Conservation (phyloP, 2,113 vertebrate species). For the Vimba vimba region DNA sequence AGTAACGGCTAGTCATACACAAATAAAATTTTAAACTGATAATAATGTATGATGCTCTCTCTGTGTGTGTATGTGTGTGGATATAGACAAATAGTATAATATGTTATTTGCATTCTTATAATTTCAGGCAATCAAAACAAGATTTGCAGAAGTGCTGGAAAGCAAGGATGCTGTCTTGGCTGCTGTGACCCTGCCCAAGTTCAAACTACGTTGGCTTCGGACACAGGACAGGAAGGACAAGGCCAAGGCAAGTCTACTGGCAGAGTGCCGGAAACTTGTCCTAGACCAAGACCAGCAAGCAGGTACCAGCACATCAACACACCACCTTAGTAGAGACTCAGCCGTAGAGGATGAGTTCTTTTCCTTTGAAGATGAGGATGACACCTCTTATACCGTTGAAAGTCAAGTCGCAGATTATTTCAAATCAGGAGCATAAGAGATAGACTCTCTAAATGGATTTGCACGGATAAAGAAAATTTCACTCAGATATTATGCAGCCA, state of each 20-base stretch:
- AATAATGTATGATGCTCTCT: no score
- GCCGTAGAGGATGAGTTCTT: conserved; percentile 37
- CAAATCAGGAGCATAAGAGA: conserved; percentile 46
- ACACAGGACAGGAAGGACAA: conserved; percentile 50
- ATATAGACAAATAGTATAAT: not conserved
- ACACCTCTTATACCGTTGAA: conserved; percentile 28
- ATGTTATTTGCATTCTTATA: not conserved
- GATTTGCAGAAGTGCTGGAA: conserved; percentile 51
- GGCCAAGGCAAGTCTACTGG: conserved; percentile 40
- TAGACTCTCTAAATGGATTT: no score
- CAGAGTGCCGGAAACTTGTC: conserved; percentile 39
- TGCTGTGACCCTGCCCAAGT: conserved; percentile 53
- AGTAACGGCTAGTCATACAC: no score
- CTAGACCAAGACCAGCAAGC: conserved; percentile 23
- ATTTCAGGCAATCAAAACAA: conserved; percentile 58
- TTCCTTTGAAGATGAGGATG: conserved; percentile 46
- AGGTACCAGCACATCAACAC: not conserved
- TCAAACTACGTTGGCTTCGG: conserved; percentile 51
- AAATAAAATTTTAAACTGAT: no score
- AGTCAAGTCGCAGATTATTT: conserved; percentile 31
- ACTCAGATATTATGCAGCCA: no score
- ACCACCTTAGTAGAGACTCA: not conserved
- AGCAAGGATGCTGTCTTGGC: conserved; percentile 41
- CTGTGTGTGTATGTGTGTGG: not conserved
- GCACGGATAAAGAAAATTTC: no score